A percentile compares a stretch with the other conserved stretches of the same genome.
Conservation (phyloP, 2,888 invertebrate genomes). For the Beris chalybata region DNA sequence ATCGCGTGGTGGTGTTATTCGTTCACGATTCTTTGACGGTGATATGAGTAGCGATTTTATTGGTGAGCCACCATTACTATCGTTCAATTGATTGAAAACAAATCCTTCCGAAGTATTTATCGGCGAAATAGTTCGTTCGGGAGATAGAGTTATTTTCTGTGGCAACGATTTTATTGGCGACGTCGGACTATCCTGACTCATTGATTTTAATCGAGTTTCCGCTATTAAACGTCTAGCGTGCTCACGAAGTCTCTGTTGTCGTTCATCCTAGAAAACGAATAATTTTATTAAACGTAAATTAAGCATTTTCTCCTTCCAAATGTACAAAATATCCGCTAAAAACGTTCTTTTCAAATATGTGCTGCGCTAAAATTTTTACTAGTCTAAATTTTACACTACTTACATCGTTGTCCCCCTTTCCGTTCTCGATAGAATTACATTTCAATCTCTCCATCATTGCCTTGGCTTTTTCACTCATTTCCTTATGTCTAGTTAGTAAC, state of each 20-base stretch:
- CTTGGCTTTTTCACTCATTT: constrained; percentile 57
- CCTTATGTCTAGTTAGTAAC: constrained; percentile 56
- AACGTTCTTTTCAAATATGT: not conserved
- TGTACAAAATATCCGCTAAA: not conserved
- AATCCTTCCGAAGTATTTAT: constrained; percentile 48
- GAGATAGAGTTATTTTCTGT: constrained; percentile 53
- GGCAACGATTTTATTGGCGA: constrained; percentile 50
- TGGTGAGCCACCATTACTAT: constrained; percentile 39
- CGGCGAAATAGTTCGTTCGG: constrained; percentile 55
- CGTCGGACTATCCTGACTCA: constrained; percentile 51
- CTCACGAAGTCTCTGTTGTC: constrained; percentile 83
- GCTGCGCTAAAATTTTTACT: constrained; percentile 1
- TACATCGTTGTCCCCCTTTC: constrained; percentile 51
- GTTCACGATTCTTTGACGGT: constrained; percentile 45
- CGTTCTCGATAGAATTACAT: constrained; percentile 49
- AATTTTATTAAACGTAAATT: not conserved
- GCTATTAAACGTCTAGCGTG: constrained; percentile 87
- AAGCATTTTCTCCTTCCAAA: constrained; percentile 3
- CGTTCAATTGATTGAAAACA: constrained; percentile 39
- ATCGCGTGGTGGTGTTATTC: constrained; percentile 54
- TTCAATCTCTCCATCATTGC: constrained; percentile 56
- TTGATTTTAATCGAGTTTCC: constrained; percentile 68
- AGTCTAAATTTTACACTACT: constrained; percentile 44
- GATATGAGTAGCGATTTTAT: constrained; percentile 40
- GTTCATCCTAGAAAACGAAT: constrained; percentile 66